Evolutionary conservation across 2,797 vertebrate species (phyloP), one percentile per base, ranked within the genome.

Genomic region (Lepus townsendii): DNA sequence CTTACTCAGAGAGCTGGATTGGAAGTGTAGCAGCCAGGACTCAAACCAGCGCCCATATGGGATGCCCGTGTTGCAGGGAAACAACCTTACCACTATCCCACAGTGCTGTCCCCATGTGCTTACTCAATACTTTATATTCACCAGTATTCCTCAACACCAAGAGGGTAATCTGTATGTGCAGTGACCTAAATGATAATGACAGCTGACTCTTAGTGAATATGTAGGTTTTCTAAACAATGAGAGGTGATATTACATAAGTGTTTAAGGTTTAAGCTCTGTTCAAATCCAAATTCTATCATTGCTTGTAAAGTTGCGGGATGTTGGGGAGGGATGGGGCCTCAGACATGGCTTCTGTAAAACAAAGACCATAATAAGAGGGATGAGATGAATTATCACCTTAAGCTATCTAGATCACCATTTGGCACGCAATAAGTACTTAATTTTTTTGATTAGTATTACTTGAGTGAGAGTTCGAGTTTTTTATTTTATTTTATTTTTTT

Each of bases 341-440:
- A 90, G 30, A 68, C 88, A 85, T 20, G 0, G 75, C 85, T 95
- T 91, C 26, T 75, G n/a, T 30, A 71, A 86, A 90, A 69, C 5
- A 80, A 60, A 78, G 57, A 52, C 10, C 83, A 13, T 47, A 68
- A 24, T 30, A 79, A 24, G 19, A 84, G 71, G 13, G 17, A 52
- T 30, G 85, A 80, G 30, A 32, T 72, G 8, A 84, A 5, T 90
- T 30, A 57, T 69, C 47, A 83, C 3, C n/a, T 78, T 93, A 79
- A 88, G 69, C 19, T 7, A 8, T 5, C 32, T 80, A 88, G 3
- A 68, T 10, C 13, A 83, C 38, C 54, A 13, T 12, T 63, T 85
- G 11, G 27, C 57, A 22, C 12, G 35, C 2, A 88, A 32, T 52
- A 91, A 85, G 3, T 60, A 11, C 11, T 83, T 32, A 77, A 27